These are phyloP conservation scores for Salvelinus fontinalis DNA, from an alignment of 2,113 vertebrate species.

Conservation along the genomic window DNA sequence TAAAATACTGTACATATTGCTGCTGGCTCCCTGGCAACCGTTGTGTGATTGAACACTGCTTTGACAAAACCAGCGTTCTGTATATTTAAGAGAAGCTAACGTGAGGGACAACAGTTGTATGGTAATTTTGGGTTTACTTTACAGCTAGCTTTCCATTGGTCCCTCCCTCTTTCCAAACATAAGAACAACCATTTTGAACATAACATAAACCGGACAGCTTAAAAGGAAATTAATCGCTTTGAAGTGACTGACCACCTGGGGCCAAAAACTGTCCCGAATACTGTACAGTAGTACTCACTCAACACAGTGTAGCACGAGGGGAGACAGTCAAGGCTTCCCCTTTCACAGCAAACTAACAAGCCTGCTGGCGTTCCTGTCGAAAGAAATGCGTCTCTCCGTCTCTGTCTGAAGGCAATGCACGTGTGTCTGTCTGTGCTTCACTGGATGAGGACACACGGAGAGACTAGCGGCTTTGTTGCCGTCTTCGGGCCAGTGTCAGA, in stretches of 20 bases:
- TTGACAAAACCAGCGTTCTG: not conserved
- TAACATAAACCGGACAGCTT: not conserved
- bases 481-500: not conserved
- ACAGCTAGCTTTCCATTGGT: not conserved
- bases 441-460: slow-evolving; percentile 21
- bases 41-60: slow-evolving; percentile 26
- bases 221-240: not conserved
- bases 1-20: slow-evolving; percentile 49
- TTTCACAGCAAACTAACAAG: slow-evolving; percentile 16
- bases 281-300: not conserved
- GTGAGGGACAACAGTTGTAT: slow-evolving; percentile 16
- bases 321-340: slow-evolving; percentile 4
- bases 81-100: slow-evolving; percentile 18
- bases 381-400: not conserved
- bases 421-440: slow-evolving; percentile 23
- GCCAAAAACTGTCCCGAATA: not conserved
- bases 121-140: not conserved
- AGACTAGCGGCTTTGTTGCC: not conserved
- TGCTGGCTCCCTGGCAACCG: slow-evolving; percentile 51
- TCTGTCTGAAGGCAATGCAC: slow-evolving; percentile 31
- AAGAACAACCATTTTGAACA: not conserved
- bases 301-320: slow-evolving; percentile 7
- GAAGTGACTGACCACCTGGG: not conserved
- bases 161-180: not conserved
- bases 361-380: not conserved